phyloP scores from a whole-genome alignment of 1,140 invertebrate genomes.

The Zaprionus gabonicus region DNA sequence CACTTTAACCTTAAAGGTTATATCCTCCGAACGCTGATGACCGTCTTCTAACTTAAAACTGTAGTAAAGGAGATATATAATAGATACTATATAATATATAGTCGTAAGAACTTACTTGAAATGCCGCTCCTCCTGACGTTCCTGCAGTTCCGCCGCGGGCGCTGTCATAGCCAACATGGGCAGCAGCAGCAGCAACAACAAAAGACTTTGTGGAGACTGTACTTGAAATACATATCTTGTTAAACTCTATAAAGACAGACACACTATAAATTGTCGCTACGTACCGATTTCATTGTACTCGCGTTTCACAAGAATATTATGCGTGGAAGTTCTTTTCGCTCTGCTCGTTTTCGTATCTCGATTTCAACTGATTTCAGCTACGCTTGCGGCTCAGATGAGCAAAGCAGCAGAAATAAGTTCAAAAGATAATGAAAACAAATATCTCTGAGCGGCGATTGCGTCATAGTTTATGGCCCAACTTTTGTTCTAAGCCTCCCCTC shows the following conservation, averaged over 20 bases:
- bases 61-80: background rate
- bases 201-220: slow-evolving; percentile 38
- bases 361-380: slow-evolving; percentile 53
- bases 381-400: slow-evolving; percentile 53
- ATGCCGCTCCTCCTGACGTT: slow-evolving; percentile 58
- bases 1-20: slow-evolving; percentile 60
- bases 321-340: slow-evolving; percentile 21
- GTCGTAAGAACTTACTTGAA: slow-evolving; percentile 42
- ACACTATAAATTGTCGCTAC: background rate
- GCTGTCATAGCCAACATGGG: slow-evolving; percentile 32
- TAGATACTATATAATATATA: background rate
- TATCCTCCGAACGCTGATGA: slow-evolving; percentile 67
- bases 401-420: slow-evolving; percentile 68
- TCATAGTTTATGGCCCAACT: slow-evolving; percentile 71
- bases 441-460: slow-evolving; percentile 60
- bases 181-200: slow-evolving; percentile 14
- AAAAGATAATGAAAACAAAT: slow-evolving; percentile 71
- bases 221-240: background rate
- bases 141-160: slow-evolving; percentile 33
- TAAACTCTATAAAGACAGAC: too few relatives aligned
- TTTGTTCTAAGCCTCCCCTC: slow-evolving; percentile 50
- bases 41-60: slow-evolving; percentile 79
- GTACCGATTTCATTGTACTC: slow-evolving; percentile 53
- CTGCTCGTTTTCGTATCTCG: slow-evolving; percentile 38
- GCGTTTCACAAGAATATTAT: background rate